phyloP scores from a whole-genome alignment of 2,113 vertebrate species.

The Phyllostomus discolor region DNA sequence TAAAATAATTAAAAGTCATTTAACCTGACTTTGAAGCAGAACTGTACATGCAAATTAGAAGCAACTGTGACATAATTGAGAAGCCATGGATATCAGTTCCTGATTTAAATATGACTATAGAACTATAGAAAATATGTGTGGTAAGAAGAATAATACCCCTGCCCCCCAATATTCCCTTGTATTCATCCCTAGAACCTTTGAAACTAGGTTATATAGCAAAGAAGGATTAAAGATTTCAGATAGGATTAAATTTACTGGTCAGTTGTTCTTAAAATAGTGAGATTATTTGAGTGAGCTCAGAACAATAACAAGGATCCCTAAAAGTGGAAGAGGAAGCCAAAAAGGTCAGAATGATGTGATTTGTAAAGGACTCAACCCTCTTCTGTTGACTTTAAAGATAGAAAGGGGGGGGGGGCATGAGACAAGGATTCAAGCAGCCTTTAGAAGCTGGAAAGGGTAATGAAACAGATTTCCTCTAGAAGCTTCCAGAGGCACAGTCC shows the following conservation, averaged over 20 bases:
- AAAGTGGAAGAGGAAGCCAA: background rate
- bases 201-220: background rate
- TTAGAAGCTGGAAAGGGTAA: background rate
- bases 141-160: background rate
- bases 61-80: background rate
- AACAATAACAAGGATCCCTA: background rate
- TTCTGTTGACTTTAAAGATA: background rate
- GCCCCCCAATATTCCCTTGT: background rate
- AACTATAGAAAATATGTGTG: background rate
- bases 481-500: background rate
- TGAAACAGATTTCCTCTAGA: background rate
- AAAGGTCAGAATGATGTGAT: background rate
- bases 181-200: background rate
- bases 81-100: background rate
- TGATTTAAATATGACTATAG: background rate
- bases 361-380: background rate
- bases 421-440: background rate
- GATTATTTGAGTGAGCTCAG: background rate
- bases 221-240: background rate
- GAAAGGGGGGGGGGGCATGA: background rate
- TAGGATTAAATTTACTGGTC: background rate
- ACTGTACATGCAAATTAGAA: background rate
- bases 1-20: slow-evolving; percentile 11
- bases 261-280: background rate
- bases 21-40: background rate